Percentiles rank a stretch among this genome's conserved stretches.
phyloP scores from a whole-genome alignment of 2,113 vertebrate species.

The Xiphophorus maculatus region DNA sequence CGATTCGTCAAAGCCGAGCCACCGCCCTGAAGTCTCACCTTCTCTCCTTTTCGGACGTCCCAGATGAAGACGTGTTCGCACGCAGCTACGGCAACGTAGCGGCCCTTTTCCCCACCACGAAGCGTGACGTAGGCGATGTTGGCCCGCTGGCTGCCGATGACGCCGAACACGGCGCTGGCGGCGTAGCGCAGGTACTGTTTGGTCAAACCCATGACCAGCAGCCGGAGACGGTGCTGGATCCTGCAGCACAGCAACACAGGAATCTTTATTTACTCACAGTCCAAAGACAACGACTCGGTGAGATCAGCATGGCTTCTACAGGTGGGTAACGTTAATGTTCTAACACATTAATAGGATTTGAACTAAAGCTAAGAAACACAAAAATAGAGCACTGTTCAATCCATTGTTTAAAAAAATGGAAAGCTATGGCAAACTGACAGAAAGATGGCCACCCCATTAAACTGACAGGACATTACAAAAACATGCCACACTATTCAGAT shows the following conservation, averaged over 20 bases:
- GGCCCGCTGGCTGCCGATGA: slow-evolving; percentile 89
- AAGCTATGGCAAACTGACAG: too few relatives aligned
- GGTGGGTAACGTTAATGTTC: too few relatives aligned
- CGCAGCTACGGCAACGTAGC: slow-evolving; percentile 90
- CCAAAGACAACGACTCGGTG: too few relatives aligned
- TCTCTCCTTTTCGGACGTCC: slow-evolving; percentile 93
- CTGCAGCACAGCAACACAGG: slow-evolving; percentile 13
- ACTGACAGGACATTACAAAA: too few relatives aligned
- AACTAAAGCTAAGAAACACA: too few relatives aligned
- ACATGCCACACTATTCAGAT: too few relatives aligned
- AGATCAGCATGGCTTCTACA: too few relatives aligned
- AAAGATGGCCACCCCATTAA: too few relatives aligned
- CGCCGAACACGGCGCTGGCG: slow-evolving; percentile 87
- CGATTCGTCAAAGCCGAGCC: fast-evolving
- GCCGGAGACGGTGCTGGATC: neutral
- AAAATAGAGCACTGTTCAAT: too few relatives aligned
- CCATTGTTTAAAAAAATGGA: too few relatives aligned
- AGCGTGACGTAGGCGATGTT: slow-evolving; percentile 86
- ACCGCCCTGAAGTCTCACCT: slow-evolving; percentile 77
- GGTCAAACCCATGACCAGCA: slow-evolving; percentile 88
- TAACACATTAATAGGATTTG: too few relatives aligned
- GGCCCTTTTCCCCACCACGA: slow-evolving; percentile 87
- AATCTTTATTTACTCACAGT: neutral
- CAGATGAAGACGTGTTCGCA: slow-evolving; percentile 97
- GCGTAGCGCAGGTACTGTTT: slow-evolving; percentile 94